These are phyloP conservation scores for Drosophila neutralis DNA, from an alignment of 2,888 invertebrate genomes.

Conservation along the genomic window DNA sequence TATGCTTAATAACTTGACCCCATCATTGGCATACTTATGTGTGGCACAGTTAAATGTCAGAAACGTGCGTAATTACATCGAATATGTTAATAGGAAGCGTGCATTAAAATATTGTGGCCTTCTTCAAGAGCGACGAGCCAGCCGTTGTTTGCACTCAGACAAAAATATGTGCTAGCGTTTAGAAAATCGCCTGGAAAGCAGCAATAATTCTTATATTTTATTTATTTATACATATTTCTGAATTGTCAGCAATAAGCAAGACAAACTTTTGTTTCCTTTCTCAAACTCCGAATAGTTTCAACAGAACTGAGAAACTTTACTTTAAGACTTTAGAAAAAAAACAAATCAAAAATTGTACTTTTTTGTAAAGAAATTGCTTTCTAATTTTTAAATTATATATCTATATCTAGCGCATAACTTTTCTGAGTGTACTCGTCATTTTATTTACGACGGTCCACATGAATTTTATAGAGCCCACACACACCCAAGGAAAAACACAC, in stretches of 20 bases:
- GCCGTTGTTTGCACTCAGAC: not conserved
- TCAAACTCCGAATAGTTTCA: not conserved
- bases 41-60: slow-evolving; percentile 60
- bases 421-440: slow-evolving; percentile 22
- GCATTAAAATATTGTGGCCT: slow-evolving; percentile 63
- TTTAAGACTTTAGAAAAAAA: too few species aligned
- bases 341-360: too few species aligned
- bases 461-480: slow-evolving; percentile 29
- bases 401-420: not conserved
- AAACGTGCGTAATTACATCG: slow-evolving; percentile 75
- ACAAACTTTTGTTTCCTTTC: not conserved
- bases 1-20: slow-evolving; percentile 36
- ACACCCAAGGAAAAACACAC: not conserved
- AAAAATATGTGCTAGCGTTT: not conserved
- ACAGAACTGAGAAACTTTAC: not conserved
- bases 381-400: not conserved
- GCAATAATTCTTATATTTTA: not conserved
- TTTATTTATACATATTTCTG: not conserved
- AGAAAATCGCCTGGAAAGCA: not conserved
- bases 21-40: slow-evolving; percentile 31
- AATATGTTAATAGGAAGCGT: slow-evolving; percentile 69
- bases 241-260: too few species aligned
- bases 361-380: too few species aligned
- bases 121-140: slow-evolving; percentile 33
- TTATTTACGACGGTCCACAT: slow-evolving; percentile 44